Percentiles rank a stretch among this genome's conserved stretches.
Conservation (phyloP, 2,888 invertebrate genomes). For the Artemia sp. region DNA sequence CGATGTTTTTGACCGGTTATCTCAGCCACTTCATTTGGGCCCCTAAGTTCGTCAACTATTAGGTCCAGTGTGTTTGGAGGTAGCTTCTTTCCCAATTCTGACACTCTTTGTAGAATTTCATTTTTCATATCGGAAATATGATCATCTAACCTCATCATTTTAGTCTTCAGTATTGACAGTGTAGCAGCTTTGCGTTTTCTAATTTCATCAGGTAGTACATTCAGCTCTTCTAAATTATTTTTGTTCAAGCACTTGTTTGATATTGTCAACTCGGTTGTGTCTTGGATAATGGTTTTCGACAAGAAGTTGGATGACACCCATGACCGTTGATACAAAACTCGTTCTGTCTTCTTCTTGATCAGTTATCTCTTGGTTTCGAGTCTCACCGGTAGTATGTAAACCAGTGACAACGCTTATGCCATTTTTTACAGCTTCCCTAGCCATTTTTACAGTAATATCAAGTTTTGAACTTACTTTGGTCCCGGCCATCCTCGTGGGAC, state of each 20-base stretch:
- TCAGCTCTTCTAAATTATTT: no score
- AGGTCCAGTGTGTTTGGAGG: conserved; percentile 97
- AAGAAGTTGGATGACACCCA: conserved; percentile 84
- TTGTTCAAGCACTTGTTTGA: no score
- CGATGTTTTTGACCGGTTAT: conserved; percentile 95
- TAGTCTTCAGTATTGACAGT: no score
- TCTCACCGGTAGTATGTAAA: conserved; percentile 95
- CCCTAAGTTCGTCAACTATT: conserved; percentile 85
- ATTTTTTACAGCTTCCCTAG: conserved; percentile 67
- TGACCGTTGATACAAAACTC: conserved; percentile 93
- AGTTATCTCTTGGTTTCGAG: conserved; percentile 50
- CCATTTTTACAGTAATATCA: conserved; percentile 38
- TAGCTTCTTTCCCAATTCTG: conserved; percentile 62
- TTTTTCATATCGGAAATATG: conserved; percentile 83
- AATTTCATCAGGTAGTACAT: no score
- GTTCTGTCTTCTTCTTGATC: conserved; percentile 93
- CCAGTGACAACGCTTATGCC: conserved; percentile 98
- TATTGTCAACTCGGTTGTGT: conserved; percentile 46
- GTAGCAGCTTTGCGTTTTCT: no score
- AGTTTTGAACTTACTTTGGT: conserved; percentile 50
- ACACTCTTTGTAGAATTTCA: conserved; percentile 65
- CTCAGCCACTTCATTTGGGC: conserved; percentile 94
- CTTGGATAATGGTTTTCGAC: conserved; percentile 98
- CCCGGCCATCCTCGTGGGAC: no score
- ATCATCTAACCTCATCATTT: conserved; percentile 34